Conservation (phyloP, 2,888 invertebrate species). For the Xestia rhomboidea region DNA sequence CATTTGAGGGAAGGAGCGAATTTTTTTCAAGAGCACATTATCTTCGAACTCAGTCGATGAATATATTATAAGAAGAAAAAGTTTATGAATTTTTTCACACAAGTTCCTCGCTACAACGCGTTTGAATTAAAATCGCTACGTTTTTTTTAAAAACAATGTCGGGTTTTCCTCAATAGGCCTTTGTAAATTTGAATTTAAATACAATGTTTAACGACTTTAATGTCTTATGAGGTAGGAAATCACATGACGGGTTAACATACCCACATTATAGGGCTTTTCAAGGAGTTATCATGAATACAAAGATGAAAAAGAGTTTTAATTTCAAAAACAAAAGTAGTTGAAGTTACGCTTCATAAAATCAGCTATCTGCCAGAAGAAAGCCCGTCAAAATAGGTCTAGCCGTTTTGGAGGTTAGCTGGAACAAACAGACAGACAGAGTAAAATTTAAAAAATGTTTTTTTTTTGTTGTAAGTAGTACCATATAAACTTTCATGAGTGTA, state of each 20-base stretch:
- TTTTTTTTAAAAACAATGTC: slow-evolving; percentile 15
- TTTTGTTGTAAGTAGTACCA: no score
- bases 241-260: neutral
- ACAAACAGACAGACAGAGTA: no score
- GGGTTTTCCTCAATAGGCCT: neutral
- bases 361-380: no score
- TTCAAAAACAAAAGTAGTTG: no score
- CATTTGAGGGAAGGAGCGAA: slow-evolving; percentile 20
- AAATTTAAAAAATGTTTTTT: no score
- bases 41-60: slow-evolving; percentile 63
- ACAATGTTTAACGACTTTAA: neutral
- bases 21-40: slow-evolving; percentile 41
- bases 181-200: neutral
- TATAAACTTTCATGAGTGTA: no score
- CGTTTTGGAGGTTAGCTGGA: no score
- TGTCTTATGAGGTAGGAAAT: neutral
- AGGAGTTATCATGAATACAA: neutral
- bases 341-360: no score
- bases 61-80: slow-evolving; percentile 65
- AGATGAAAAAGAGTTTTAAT: neutral
- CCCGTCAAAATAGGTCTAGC: no score
- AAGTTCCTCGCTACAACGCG: slow-evolving; percentile 65
- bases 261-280: neutral
- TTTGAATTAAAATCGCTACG: slow-evolving; percentile 60
- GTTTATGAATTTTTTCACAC: slow-evolving; percentile 67